Base-by-base conservation (phyloP, 2,113 vertebrate species). In the Cheilinus undulatus region DNA sequence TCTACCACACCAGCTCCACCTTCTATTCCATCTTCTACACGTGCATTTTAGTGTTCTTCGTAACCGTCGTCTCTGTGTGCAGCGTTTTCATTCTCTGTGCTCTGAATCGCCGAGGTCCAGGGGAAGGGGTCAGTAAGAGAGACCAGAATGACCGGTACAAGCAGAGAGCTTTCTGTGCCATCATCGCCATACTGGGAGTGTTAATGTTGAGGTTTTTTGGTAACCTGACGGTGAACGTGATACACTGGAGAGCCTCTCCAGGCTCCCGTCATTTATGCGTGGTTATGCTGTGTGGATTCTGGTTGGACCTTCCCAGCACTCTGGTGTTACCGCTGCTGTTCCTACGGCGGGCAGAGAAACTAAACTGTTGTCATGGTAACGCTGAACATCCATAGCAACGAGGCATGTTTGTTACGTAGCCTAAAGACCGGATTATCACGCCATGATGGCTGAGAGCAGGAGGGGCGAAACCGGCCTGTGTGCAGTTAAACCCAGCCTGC, bases 231-330 rank as follows among this genome's bases (percentile, higher is more conserved):
- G 0, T 5, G 5, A 38, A 38, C 9, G 34, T 38, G 34, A 20
- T 0, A 23, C 8, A 17, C 7, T 3, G 20, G 34, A 3, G 5
- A 13, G 34, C 3, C 3, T 4, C 11, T 5, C 34, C 12, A 11
- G 9, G 34, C 34, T 11, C 4, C 34, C 34, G 9, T 6, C 9
- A 19, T 1, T 0, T 0, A 0, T 51, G 70, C 42, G 4, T 17
- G 11, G 0, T 4, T 1, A 1, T 3, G 0, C 0, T 28, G 1
- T 15, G 3, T 0, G 0, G 0, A 0, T 1, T 50, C 0, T 80
- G 61, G 61, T 13, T 71, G 0, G 0, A 2, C 19, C 14, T 85
- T 42, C 82, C 82, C 11, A 72, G 61, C 36, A 52, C 10, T 15
- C 10, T 82, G 17, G 48, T 78, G 17, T 59, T 80, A 38, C 79